Percentiles rank a stretch among this genome's conserved stretches.
These are phyloP conservation scores for Lontra canadensis DNA, from an alignment of 2,113 vertebrate genomes.

Conservation along the genomic window DNA sequence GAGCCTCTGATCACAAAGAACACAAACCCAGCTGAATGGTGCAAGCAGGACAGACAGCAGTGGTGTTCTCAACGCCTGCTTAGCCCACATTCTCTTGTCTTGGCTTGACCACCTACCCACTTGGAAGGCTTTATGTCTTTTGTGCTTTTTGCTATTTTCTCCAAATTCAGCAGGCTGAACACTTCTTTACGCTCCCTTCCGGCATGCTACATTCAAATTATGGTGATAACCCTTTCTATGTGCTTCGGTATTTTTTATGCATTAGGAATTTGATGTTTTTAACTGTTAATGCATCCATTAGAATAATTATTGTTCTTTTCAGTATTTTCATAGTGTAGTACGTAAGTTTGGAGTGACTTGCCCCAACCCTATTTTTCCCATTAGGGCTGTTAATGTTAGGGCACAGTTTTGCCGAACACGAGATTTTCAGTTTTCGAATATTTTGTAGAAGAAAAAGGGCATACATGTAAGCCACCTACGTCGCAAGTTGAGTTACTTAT, in stretches of 20 bases:
- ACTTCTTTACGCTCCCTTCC: background rate
- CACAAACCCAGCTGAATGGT: background rate
- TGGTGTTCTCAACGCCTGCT: rapidly evolving
- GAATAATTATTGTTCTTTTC: background rate
- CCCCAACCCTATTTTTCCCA: background rate
- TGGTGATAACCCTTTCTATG: background rate
- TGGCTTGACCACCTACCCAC: background rate
- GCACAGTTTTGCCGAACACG: background rate
- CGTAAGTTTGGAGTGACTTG: background rate
- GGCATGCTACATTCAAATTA: background rate
- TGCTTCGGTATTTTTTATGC: background rate
- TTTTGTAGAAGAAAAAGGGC: background rate
- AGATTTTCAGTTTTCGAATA: background rate
- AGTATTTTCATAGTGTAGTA: background rate
- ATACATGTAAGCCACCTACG: background rate
- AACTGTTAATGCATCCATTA: background rate
- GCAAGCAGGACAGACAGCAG: rapidly evolving
- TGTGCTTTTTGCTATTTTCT: background rate
- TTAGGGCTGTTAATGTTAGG: background rate
- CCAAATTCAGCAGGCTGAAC: background rate
- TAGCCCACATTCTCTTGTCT: background rate
- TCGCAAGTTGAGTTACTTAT: background rate
- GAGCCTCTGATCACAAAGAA: background rate
- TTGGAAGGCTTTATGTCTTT: background rate
- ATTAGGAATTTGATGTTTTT: background rate